Evolutionary conservation across 2,797 vertebrate species (phyloP), one percentile per base, ranked within the genome.

Genomic region (Thalassophryne amazonica): DNA sequence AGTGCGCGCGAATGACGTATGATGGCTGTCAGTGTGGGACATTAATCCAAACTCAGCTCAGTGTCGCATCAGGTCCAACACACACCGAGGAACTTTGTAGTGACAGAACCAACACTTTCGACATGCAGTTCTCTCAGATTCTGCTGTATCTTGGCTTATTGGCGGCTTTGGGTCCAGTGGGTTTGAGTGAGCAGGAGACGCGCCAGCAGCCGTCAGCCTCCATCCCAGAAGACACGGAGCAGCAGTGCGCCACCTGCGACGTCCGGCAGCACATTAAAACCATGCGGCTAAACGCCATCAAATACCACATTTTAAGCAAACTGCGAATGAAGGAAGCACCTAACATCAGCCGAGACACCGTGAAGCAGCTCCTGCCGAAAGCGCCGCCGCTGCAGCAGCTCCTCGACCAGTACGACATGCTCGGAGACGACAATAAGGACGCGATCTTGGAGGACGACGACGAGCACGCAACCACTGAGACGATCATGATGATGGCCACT

Each of bases 221-320:
- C 55, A 59, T 50, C 37, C 67, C 80, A 3, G 92, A 90, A 19
- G 94, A 93, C 75, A 84, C 93, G 31, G 91, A 91, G 78, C 90
- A 91, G 78, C 90, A 90, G 76, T 99, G 97, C 80, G 89, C 94
- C 16, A 92, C 92, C 66, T 99, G 97, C 86, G 92, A 90, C 19
- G 94, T 94, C 88, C 93, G 97, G 60, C 94, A 98, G 86, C 96
- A 96, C 60, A 97, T 93, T 36, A 97, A 94, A 81, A 92, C 90
- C 76, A 94, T 97, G 88, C 89, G 96, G 51, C 80, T 99, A 68
- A 94, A 98, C 90, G 94, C 95, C 30, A 99, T 99, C 73, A 98
- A 98, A 76, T 93, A 93, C 14, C 95, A 99, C 59, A 98, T 99
- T 70, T 90, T 99, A 78, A 98, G 95, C 89, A 98, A 99, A 80